Evolutionary conservation across 2,113 vertebrate species (phyloP), one percentile per base, ranked within the genome.

Genomic region (Xenopus borealis): DNA sequence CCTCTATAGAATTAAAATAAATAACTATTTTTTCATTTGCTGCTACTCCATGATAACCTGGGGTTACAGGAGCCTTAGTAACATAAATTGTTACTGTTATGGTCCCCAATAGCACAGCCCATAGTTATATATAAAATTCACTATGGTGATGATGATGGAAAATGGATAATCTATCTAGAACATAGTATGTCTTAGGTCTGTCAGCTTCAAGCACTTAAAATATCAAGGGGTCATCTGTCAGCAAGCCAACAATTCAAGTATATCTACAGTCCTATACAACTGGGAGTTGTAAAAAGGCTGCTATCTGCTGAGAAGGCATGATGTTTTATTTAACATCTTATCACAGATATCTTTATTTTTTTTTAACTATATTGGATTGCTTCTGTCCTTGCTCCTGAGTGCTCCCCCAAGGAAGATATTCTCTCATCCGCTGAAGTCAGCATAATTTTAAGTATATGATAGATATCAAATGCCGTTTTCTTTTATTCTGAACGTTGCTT

Each of bases 261-360:
- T 87, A 78, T 83, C 88, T 87, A 86, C 83, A 83, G 81, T 80
- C 3, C 0, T 73, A 84, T 86, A 80, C 86, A 81, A 83, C 80
- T 78, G 83, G 80, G 85, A 88, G 68, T 62, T 81, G 83, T 84
- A 83, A 86, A 77, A 75, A 80, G 81, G 72, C 80, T 83, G 84
- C 82, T 84, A 82, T 78, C 79, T 84, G 72, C 80, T 46, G 75
- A 86, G 81, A 83, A 81, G 83, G 81, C 80, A 76, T 83, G 72
- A 88, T 88, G 84, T 89, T 89, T 89, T 89, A 89, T 89, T 89
- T 83, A 88, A 23, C 71, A 80, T 80, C 47, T 72, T 69, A 81
- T 73, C 80, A 81, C 83, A 83, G 80, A 83, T 72, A 82, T 81
- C 83, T 82, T 78, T 83, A 70, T 71, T 85, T 82, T n/a, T 72